Evolutionary conservation across 1,140 invertebrate genomes (phyloP), one percentile per base, ranked within the genome.

Genomic region (Drosophila oshimai): DNA sequence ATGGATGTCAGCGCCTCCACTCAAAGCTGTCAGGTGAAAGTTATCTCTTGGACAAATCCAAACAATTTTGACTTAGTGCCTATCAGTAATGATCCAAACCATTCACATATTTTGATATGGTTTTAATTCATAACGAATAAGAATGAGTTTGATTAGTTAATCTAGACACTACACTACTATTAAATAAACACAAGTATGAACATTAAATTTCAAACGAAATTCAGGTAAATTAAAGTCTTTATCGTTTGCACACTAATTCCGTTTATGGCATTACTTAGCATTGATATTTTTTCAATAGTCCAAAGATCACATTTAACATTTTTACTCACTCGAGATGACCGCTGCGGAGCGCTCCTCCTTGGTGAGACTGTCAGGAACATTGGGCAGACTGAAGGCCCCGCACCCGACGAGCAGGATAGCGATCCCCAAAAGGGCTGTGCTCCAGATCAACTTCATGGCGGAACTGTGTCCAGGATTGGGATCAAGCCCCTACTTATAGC

Each of bases 401-500:
- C 29, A 41, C 4, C 33, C 17, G 10, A 47, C 37, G 18, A 80
- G 20, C n/a, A 65, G 28, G 5, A 42, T 12, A 4, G 20, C 53
- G 12, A 64, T 29, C 18, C 34, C 80, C 46, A 64, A 28, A 5
- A 86, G 17, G 26, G 47, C 4, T 34, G 65, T 28, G 53, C 47
- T 75, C 74, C 80, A 58, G 22, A 58, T 39, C 17, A 34, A 64
- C 34, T 53, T 55, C 80, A 84, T 84, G 13, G 34, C 54, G 18
- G 26, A n/a, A 49, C 80, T 86, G 73, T 15, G n/a, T 3, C 3
- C 22, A 10, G 22, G 12, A 37, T 6, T 12, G 6, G 1, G 1
- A 64, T 9, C 17, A 6, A 13, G 24, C 55, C 46, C 22, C 6
- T 58, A 79, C 60, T 74, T 86, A 84, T 86, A 86, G 62, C 29